Conservation (phyloP, 2,113 vertebrate genomes). For the Chlorodrepanis virens region DNA sequence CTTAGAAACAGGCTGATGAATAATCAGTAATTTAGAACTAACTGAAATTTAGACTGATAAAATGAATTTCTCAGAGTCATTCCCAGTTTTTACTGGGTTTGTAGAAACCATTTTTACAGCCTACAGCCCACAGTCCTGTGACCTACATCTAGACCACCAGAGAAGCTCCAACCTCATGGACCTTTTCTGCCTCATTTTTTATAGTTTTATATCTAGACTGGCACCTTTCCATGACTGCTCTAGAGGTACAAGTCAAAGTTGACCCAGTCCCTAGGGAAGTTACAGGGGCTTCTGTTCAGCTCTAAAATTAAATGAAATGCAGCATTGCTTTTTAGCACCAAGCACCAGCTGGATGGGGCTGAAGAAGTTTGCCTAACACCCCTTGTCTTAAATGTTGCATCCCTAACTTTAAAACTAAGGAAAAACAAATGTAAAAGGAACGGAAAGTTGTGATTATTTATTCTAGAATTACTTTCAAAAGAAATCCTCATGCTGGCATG, state of each 20-base stretch:
- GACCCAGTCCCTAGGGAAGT: background rate
- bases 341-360: background rate
- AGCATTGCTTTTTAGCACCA: background rate
- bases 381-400: background rate
- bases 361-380: background rate
- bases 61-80: background rate
- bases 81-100: background rate
- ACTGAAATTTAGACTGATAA: background rate
- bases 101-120: background rate
- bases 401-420: background rate
- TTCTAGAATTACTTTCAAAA: background rate
- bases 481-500: background rate
- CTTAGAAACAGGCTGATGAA: background rate
- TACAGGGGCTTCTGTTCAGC: background rate
- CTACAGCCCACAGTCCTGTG: background rate
- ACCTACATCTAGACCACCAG: background rate
- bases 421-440: background rate
- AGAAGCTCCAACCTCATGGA: background rate
- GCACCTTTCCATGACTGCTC: background rate
- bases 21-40: background rate
- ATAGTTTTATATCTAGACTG: background rate
- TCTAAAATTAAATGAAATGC: background rate
- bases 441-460: background rate
- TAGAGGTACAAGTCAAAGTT: background rate
- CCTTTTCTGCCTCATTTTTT: background rate